Percentiles rank a stretch among this genome's conserved stretches.
Evolutionary conservation across 2,113 vertebrate genomes (phyloP).

Genomic region (Vombatus ursinus): DNA sequence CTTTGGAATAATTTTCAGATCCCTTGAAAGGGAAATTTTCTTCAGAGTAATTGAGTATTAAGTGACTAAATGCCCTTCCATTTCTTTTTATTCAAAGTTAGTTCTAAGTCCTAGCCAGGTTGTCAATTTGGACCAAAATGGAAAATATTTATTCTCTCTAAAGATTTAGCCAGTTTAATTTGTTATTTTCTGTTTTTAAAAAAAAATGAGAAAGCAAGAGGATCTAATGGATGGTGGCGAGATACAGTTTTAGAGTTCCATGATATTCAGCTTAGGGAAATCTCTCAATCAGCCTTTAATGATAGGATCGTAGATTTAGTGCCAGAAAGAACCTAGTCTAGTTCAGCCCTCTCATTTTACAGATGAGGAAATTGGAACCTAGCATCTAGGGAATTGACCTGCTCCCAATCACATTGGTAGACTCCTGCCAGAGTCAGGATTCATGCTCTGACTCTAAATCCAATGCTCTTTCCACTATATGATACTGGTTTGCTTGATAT

Average conservation of each 20-base stretch:
- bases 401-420: not conserved
- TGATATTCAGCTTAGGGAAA: not conserved
- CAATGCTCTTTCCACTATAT: not conserved
- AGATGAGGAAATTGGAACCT: not conserved
- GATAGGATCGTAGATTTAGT: not conserved
- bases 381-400: not conserved
- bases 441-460: not conserved
- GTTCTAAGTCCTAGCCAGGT: constrained; percentile 16
- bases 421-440: not conserved
- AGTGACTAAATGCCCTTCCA: constrained; percentile 2
- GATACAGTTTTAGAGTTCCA: not conserved
- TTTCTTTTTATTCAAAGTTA: constrained; percentile 19
- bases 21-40: not conserved
- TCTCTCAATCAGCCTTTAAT: not conserved
- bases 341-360: not conserved
- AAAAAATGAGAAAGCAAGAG: not conserved
- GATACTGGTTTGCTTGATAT: not conserved
- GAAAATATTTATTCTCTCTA: constrained; percentile 5
- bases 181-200: not conserved
- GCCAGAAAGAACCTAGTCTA: not conserved
- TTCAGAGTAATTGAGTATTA: constrained; percentile 22
- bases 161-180: constrained; percentile 26
- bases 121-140: constrained; percentile 17
- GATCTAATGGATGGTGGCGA: not conserved
- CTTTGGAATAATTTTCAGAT: constrained; percentile 22